Base-by-base conservation (phyloP, 2,888 invertebrate genomes). In the Aleiodes testaceus region DNA sequence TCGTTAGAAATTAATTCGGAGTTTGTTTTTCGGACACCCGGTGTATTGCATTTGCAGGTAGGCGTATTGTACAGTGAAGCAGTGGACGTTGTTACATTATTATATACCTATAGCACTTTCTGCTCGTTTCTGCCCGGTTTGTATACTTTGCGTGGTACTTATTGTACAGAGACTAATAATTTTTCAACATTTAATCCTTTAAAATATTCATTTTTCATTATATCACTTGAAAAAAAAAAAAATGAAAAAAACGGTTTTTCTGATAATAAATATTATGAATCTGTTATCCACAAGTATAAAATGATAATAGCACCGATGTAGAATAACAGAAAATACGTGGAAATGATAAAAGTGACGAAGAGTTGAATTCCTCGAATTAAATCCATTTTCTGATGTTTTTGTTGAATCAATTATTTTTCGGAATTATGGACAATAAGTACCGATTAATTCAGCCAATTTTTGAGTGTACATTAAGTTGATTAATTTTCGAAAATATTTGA, bases 251-350 rank as follows among this genome's bases (percentile, higher is more conserved):
- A n/a, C n/a, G n/a, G n/a, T 69, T n/a, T 59, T 36, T 36, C 9
- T 11, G 3, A 9, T 36, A 36, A 36, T 36, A 36, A 36, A 3
- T 36, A 2, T 36, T 52, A 52, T 42, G 18, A 16, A 22, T 77
- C 66, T 5, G 73, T 75, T 85, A 85, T 86, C 26, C 84, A 67
- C 26, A 86, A 79, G 70, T 81, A 84, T 2, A 87, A 65, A 36
- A 85, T 73, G 14, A 83, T 74, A 26, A 75, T 72, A 2, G 75
- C 74, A 20, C 80, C 85, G 26, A 78, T 71, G 74, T 87, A 87
- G 69, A 87, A 82, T 14, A 85, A 47, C 22, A 87, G 77, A 78
- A 87, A 85, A 74, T 87, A 87, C 69, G 81, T 79, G 7, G 83
- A 83, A 50, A 87, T 74, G 11, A 80, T 63, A 69, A 82, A 79